Conservation (phyloP, 2,888 invertebrate species). For the Tribolium freemani region DNA sequence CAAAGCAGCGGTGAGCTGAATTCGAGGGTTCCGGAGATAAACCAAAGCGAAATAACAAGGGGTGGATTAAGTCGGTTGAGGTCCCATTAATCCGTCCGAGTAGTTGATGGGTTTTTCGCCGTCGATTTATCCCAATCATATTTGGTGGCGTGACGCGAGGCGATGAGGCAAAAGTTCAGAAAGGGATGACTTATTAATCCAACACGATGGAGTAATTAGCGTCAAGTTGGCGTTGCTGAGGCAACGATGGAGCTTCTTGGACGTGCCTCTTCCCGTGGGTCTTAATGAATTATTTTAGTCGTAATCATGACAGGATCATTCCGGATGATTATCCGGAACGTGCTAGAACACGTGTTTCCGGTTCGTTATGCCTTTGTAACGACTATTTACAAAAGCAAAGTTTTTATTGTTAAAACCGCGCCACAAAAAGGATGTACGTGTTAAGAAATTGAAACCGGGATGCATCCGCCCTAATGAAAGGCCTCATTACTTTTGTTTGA, state of each 20-base stretch:
- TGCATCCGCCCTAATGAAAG: slow-evolving; percentile 24
- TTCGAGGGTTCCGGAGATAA: not conserved
- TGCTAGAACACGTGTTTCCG: slow-evolving; percentile 20
- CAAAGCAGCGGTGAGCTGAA: not conserved
- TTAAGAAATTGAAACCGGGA: slow-evolving; percentile 34
- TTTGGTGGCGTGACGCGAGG: not conserved
- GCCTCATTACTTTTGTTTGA: slow-evolving; percentile 32
- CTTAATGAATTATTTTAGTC: slow-evolving; percentile 27
- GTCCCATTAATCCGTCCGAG: slow-evolving; percentile 22
- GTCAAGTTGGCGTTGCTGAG: slow-evolving; percentile 36
- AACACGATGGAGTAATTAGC: slow-evolving; percentile 47
- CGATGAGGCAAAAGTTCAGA: slow-evolving; percentile 26
- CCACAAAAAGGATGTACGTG: slow-evolving; percentile 33
- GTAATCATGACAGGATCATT: slow-evolving; percentile 30
- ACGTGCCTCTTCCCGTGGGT: slow-evolving; percentile 13
- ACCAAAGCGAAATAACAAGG: slow-evolving; percentile 4
- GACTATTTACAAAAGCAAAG: slow-evolving; percentile 9
- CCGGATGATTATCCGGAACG: slow-evolving; percentile 14
- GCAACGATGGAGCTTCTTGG: slow-evolving; percentile 9
- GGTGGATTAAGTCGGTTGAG: slow-evolving; percentile 1
- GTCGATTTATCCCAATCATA: slow-evolving; percentile 27
- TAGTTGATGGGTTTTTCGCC: slow-evolving; percentile 32
- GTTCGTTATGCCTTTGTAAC: slow-evolving; percentile 18
- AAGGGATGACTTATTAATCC: slow-evolving; percentile 48
- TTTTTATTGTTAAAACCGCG: slow-evolving; percentile 3